phyloP scores from a whole-genome alignment of 2,888 invertebrate species.

The Epiperipatus broadwayi region DNA sequence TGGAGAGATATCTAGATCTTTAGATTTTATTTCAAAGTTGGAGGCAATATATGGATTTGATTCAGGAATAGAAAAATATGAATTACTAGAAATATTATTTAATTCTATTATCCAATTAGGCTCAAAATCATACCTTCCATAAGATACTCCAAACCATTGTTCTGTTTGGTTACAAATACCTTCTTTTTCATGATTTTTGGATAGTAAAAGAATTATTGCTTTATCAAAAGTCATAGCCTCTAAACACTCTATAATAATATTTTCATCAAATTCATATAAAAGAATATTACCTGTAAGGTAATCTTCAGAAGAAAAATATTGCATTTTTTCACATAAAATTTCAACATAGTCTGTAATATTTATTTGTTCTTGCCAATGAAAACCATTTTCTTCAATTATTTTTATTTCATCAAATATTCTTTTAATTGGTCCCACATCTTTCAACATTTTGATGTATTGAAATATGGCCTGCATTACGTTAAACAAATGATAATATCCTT shows the following conservation, averaged over 20 bases:
- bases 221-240: constrained; percentile 42
- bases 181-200: constrained; percentile 37
- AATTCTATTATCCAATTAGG: too few species aligned
- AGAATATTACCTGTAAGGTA: constrained; percentile 55
- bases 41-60: constrained; percentile 51
- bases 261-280: constrained; percentile 53
- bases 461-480: constrained; percentile 57
- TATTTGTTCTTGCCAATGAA: constrained; percentile 33
- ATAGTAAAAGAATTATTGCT: constrained; percentile 49
- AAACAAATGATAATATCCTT: constrained; percentile 45
- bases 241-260: constrained; percentile 41
- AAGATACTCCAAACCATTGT: constrained; percentile 72
- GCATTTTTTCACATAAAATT: constrained; percentile 53
- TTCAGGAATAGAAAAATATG: constrained; percentile 45
- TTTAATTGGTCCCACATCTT: constrained; percentile 43
- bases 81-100: too few species aligned
- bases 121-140: too few species aligned
- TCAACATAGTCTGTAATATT: constrained; percentile 55
- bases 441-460: constrained; percentile 54
- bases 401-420: constrained; percentile 51
- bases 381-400: constrained; percentile 39
- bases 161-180: constrained; percentile 44
- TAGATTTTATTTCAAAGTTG: constrained; percentile 46
- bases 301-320: constrained; percentile 53
- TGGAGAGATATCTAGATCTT: too few species aligned